Conservation (phyloP, 2,797 vertebrate species). For the Pteropus rufus region DNA sequence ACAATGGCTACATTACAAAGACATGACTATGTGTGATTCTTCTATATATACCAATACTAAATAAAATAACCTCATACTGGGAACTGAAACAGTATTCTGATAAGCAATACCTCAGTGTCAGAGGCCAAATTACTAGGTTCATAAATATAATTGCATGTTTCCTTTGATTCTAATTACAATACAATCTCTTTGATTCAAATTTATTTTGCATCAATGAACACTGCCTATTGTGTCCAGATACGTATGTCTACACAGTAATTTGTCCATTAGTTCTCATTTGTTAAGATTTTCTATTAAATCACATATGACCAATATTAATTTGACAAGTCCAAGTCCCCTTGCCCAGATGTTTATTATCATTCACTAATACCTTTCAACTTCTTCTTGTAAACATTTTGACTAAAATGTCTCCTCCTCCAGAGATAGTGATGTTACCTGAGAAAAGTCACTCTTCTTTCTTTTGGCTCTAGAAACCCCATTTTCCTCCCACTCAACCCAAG, state of each 20-base stretch:
- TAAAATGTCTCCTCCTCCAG: neutral
- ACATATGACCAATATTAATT: neutral
- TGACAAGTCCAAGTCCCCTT: neutral
- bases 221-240: slow-evolving; percentile 7
- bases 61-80: neutral
- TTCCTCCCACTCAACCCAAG: neutral
- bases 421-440: neutral
- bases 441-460: neutral
- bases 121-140: slow-evolving; percentile 37
- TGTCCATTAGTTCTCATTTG: slow-evolving; percentile 42
- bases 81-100: neutral
- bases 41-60: neutral
- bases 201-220: slow-evolving; percentile 32
- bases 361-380: neutral
- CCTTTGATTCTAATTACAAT: slow-evolving; percentile 55
- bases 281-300: slow-evolving; percentile 38
- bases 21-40: neutral
- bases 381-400: neutral
- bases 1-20: neutral
- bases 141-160: slow-evolving; percentile 45
- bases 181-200: slow-evolving; percentile 39
- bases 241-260: neutral
- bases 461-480: neutral
- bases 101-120: slow-evolving; percentile 18
- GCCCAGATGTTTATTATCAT: neutral